Evolutionary conservation across 2,113 vertebrate species (phyloP), one percentile per base, ranked within the genome.

Genomic region (Oreochromis tanganicae): DNA sequence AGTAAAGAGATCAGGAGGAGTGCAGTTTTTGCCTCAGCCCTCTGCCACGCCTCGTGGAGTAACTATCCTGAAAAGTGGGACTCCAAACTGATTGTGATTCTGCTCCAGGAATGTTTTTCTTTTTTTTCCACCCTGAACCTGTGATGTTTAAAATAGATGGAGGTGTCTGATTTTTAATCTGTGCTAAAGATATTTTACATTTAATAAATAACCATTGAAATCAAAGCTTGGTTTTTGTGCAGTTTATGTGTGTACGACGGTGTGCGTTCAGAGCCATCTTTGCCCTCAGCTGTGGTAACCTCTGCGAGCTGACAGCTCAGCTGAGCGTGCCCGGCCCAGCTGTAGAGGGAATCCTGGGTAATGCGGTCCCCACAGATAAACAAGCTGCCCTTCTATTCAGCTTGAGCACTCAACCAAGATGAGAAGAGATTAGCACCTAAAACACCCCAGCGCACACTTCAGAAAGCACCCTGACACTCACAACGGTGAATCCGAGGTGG

Each of bases 151-250:
- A 95, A 92, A 96, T 97, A 96, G 95, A 95, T 97, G 96, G 95
- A 96, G 95, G 95, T 97, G 96, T 97, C 96, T 96, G 96, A 96
- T 97, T 97, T 97, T 96, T 96, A 97, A 97, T 95, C 96, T 96
- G 97, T 97, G 97, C 96, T 97, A 96, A 97, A 97, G 96, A 97
- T 97, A 97, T 97, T 97, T 97, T 97, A 97, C 96, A 97, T 97
- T 97, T 96, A 97, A 97, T 97, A 97, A 97, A 97, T 97, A 96
- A 97, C 88, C 95, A 96, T 94, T 97, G 96, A 96, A 97, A 96
- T 95, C 94, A 94, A 90, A 36, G 4, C 16, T 17, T 88, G 21
- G 9, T 1, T 43, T 54, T 9, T 91, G 73, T 90, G 86, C 41
- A 7, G 27, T 91, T 82, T 81, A 4, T 87, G 78, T 43, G 16